Evolutionary conservation across 2,888 invertebrate species (phyloP), one percentile per base, ranked within the genome.

Genomic region (Spialia ferax): DNA sequence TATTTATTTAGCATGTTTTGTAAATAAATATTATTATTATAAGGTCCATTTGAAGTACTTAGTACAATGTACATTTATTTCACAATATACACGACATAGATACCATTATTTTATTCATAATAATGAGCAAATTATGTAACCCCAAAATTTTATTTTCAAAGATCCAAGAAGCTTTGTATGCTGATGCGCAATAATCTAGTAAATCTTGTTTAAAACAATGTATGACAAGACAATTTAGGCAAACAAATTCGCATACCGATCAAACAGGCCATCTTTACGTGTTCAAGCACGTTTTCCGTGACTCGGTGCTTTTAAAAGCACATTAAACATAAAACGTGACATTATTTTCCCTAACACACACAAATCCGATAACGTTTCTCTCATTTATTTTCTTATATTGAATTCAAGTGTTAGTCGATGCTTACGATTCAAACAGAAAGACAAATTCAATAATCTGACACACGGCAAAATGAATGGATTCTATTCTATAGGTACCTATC

Each of bases 331-430:
- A 29, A 52, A 61, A 50, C 61, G 50, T 61, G 35, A 73, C 76
- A 80, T 79, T 72, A 77, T 75, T 81, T 76, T 76, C 72, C 65
- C 70, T 69, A 71, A 71, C 72, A 70, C 69, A 73, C 71, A 69
- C 77, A 79, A 81, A 81, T 79, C 70, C 72, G 73, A 77, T 77
- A 75, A 75, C 69, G 73, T 76, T 78, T 77, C 77, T 74, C 70
- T 70, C 66, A 74, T 75, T 70, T 60, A 73, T 72, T 72, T 71
- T 67, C 66, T 54, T n/a, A 55, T 70, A 63, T 70, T 67, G 54
- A 63, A 62, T 70, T 54, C 68, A 66, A 71, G 69, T 70, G 61
- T 67, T 70, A 67, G 72, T 69, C 73, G 71, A 75, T 50, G 32
- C 50, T 73, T 71, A 70, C 72, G 67, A 76, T 74, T 78, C 71